Base-by-base conservation (phyloP, 2,113 vertebrate genomes). In the Carassius auratus region DNA sequence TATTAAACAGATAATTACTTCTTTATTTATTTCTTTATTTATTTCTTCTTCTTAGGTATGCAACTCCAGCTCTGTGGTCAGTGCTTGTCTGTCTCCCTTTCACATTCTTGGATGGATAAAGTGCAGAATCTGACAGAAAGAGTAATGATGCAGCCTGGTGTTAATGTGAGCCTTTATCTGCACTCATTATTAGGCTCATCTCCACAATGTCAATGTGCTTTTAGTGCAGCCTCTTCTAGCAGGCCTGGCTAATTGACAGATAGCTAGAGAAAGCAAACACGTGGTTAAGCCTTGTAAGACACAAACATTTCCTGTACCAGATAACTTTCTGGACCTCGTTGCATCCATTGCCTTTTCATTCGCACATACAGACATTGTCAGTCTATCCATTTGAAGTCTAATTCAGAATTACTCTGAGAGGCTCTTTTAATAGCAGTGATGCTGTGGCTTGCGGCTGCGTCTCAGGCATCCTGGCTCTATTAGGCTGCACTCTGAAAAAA, bases 401-500 rank as follows among this genome's bases (percentile, higher is more conserved):
- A 82, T 85, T 73, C 73, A 57, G 78, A 89, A 86, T 89, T 55
- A 85, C 83, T 85, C 3, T 5, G 52, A 79, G 71, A 82, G 55
- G 68, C 55, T 85, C 78, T 84, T 81, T 85, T 75, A 89, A 86
- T 85, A 84, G 61, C 30, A 38, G 9, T 52, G 8, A 61, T 38
- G 89, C 74, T 90, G 86, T 88, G 89, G 84, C 71, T 82, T 80
- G 74, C 87, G 89, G 91, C 90, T 84, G 19, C 5, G 57, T 19
- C 42, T 42, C 55, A 55, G 13, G 68, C 19, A 42, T 50, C 69
- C 73, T 2, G 7, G 66, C 73, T 84, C 83, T 91, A 52, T 81
- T 85, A 86, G 82, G 86, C 92, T 88, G 90, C 83, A 23, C 90
- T 91, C 87, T 88, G 87, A 83, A 69, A 89, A 91, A 91, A 91